Evolutionary conservation across 2,888 invertebrate genomes (phyloP), one percentile per base, ranked within the genome.

Genomic region (Lasioglossum vierecki): DNA sequence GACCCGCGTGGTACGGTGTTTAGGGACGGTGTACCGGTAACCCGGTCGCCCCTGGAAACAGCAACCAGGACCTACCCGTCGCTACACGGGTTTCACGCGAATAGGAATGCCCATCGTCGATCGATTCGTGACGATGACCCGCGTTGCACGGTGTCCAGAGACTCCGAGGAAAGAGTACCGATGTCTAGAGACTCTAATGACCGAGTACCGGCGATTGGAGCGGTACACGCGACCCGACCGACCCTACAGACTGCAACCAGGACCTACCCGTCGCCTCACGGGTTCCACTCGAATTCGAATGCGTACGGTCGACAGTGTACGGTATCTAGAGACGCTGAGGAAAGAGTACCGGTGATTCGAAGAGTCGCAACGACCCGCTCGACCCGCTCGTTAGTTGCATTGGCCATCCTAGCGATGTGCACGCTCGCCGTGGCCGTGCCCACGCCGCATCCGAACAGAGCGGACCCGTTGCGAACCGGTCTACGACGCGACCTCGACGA

Each of bases 371-470:
- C 18, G 8, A 63, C 30, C 53, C 46, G 41, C 0, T 30, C 49
- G 39, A 49, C 26, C 53, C 39, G 53, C 13, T 53, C 39, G 0
- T 68, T 70, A 53, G 68, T 26, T 11, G 41, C 70, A 53, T 70
- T 53, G 26, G 70, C 68, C 70, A 70, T 84, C 63, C 78, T 63
- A 39, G 77, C 73, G 68, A 75, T 91, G 60, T 90, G 84, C 87
- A 85, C 80, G 35, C 77, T 83, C 44, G 84, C 78, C 6, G 76
- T 81, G 53, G 86, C 80, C 53, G 87, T 84, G 35, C 87, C 91
- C 71, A 76, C 75, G 74, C 78, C 72, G 39, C 4, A 35, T 35
- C 26, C 71, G 60, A 71, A 60, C 63, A 53, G 35, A 18, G 30
- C 22, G 39, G 22, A 18, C 13, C 63, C 71, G 68, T 57, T 57